A percentile compares a stretch with the other conserved stretches of the same genome.
Evolutionary conservation across 2,113 vertebrate species (phyloP).

Genomic region (Piprites chloris): DNA sequence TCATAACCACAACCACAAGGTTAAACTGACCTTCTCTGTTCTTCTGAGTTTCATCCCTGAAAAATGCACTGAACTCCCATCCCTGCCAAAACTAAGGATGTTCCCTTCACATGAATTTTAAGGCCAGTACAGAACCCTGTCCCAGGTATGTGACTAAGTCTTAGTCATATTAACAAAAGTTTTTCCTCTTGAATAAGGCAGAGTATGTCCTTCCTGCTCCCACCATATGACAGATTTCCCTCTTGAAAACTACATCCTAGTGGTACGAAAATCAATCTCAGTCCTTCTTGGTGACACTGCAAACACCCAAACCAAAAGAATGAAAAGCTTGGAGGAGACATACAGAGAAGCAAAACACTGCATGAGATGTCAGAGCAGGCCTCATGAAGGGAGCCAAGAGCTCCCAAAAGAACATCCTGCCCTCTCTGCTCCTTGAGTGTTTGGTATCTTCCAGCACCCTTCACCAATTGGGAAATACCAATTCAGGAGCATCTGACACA

Average conservation of each 20-base stretch:
- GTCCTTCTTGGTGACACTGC: neutral
- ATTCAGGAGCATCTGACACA: neutral
- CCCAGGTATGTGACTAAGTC: conserved; percentile 75
- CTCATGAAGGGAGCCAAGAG: neutral
- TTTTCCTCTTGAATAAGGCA: conserved; percentile 57
- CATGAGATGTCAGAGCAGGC: neutral
- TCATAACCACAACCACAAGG: conserved; percentile 72
- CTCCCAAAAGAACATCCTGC: neutral
- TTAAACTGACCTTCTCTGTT: conserved; percentile 72
- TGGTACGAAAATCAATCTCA: neutral
- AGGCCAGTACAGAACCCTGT: conserved; percentile 48
- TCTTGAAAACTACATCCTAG: neutral
- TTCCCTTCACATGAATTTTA: conserved; percentile 57
- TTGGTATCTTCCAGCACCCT: neutral
- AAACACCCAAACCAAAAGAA: conserved; percentile 36
- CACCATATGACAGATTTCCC: neutral
- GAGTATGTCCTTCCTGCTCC: conserved; percentile 3
- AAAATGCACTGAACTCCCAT: conserved; percentile 67
- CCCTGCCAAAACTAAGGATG: conserved; percentile 55
- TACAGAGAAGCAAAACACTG: neutral
- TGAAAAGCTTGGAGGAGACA: neutral
- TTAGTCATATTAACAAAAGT: conserved; percentile 72
- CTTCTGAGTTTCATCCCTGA: conserved; percentile 71
- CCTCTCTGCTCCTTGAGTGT: neutral
- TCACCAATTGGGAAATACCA: neutral